Percentiles rank a stretch among this genome's conserved stretches.
These are phyloP conservation scores for Eubasilissa regina DNA, from an alignment of 1,140 invertebrate species.

Conservation along the genomic window DNA sequence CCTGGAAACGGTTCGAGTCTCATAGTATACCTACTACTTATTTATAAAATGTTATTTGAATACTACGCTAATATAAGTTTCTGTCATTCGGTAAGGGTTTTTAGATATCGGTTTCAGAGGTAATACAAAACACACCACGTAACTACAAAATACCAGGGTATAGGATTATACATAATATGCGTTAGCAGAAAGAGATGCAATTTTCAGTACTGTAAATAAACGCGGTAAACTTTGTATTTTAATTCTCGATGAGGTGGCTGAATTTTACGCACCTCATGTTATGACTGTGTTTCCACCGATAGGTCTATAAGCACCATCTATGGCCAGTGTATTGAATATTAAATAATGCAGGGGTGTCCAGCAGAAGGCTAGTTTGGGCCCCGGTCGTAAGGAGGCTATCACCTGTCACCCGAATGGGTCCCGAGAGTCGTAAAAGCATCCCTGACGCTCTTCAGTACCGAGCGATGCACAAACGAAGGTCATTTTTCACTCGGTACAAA, in stretches of 20 bases:
- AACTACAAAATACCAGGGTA: not conserved
- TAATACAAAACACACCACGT: not conserved
- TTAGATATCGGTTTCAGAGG: conserved; percentile 18
- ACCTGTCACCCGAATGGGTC: conserved; percentile 57
- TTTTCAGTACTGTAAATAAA: not conserved
- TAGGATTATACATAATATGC: no score
- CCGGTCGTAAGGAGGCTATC: conserved; percentile 55
- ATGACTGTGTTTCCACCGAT: conserved; percentile 14
- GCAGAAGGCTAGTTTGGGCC: conserved; percentile 57
- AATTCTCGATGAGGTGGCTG: conserved; percentile 1
- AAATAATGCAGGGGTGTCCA: conserved; percentile 58
- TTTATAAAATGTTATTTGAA: not conserved
- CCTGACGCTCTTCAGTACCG: conserved; percentile 52
- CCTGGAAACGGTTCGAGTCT: no score
- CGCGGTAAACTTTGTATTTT: not conserved
- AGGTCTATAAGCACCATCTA: conserved; percentile 20
- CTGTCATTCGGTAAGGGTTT: not conserved
- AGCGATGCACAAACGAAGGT: not conserved
- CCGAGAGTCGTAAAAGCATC: conserved; percentile 57
- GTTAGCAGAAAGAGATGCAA: not conserved
- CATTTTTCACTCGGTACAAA: not conserved
- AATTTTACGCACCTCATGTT: not conserved
- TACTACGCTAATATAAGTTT: not conserved
- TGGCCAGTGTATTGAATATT: conserved; percentile 57
- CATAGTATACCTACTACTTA: no score